Evolutionary conservation across 2,888 invertebrate species (phyloP).

Genomic region (Hymenopus coronatus): DNA sequence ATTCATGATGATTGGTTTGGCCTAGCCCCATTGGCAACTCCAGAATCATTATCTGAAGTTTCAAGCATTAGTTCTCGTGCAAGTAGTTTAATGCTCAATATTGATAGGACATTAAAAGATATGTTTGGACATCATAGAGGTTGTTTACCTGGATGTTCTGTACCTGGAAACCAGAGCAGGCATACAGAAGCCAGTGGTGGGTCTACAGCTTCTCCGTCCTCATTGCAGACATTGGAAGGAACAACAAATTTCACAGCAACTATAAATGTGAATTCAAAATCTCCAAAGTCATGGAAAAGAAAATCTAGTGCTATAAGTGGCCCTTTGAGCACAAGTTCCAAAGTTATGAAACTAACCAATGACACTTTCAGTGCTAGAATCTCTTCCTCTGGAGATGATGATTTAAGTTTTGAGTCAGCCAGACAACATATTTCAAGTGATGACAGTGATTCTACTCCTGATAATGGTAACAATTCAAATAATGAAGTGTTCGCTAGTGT

Average conservation of each 20-base stretch:
- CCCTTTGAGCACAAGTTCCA: slow-evolving; percentile 38
- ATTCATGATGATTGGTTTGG: slow-evolving; percentile 65
- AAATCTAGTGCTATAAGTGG: slow-evolving; percentile 5
- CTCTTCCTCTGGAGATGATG: slow-evolving; percentile 26
- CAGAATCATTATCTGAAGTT: slow-evolving; percentile 78
- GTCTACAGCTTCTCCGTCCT: neutral
- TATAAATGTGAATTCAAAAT: slow-evolving; percentile 1
- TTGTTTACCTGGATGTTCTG: neutral
- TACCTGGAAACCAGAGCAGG: neutral
- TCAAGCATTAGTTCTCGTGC: slow-evolving; percentile 71
- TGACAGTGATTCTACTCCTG: slow-evolving; percentile 17
- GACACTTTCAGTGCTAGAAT: neutral
- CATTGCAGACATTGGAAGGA: neutral
- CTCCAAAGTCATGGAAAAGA: slow-evolving; percentile 8
- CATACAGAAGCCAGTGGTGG: neutral
- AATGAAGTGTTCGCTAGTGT: slow-evolving; percentile 31
- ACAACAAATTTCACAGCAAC: neutral
- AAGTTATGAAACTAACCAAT: neutral
- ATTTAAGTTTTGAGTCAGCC: slow-evolving; percentile 35
- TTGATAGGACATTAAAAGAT: slow-evolving; percentile 13
- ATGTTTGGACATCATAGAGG: slow-evolving; percentile 16
- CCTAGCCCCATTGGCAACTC: slow-evolving; percentile 75
- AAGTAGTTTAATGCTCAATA: slow-evolving; percentile 46
- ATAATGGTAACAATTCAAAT: slow-evolving; percentile 21
- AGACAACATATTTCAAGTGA: slow-evolving; percentile 22